Percentiles rank a stretch among this genome's conserved stretches.
phyloP scores from a whole-genome alignment of 2,113 vertebrate species.

The Pungitius pungitius region DNA sequence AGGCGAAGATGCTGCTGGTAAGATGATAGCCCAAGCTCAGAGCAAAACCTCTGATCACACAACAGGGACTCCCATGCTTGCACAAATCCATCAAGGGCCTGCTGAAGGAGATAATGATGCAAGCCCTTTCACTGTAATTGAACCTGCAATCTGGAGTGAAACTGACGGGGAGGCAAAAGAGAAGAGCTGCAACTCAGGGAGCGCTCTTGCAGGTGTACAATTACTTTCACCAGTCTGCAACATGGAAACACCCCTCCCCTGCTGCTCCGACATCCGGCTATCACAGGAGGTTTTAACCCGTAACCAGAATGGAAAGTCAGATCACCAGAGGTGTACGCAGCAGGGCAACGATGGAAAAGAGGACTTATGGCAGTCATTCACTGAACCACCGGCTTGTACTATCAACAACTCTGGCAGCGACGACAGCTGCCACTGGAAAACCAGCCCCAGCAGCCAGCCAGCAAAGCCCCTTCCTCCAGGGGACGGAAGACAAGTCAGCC shows the following conservation, averaged over 20 bases:
- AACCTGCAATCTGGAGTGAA: constrained; percentile 65
- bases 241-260: constrained; percentile 20
- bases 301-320: neutral
- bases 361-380: constrained; percentile 20
- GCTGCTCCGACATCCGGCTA: neutral
- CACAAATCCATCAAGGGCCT: constrained; percentile 53
- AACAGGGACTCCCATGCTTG: constrained; percentile 46
- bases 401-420: constrained; percentile 15
- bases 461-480: constrained; percentile 34
- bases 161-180: constrained; percentile 48
- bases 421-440: constrained; percentile 46
- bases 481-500: constrained; percentile 38
- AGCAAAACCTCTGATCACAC: constrained; percentile 54
- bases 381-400: constrained; percentile 30
- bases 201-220: constrained; percentile 34
- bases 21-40: constrained; percentile 38
- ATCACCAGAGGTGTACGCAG: constrained; percentile 19
- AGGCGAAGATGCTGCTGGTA: constrained; percentile 29
- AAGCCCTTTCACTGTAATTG: constrained; percentile 60
- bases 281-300: constrained; percentile 30
- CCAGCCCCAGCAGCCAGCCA: constrained; percentile 26
- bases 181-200: constrained; percentile 40
- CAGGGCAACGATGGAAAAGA: constrained; percentile 37
- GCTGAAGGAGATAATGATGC: constrained; percentile 69
- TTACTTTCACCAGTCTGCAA: constrained; percentile 42